Evolutionary conservation across 2,888 invertebrate genomes (phyloP), one percentile per base, ranked within the genome.

Genomic region (Drosophila macrospina): DNA sequence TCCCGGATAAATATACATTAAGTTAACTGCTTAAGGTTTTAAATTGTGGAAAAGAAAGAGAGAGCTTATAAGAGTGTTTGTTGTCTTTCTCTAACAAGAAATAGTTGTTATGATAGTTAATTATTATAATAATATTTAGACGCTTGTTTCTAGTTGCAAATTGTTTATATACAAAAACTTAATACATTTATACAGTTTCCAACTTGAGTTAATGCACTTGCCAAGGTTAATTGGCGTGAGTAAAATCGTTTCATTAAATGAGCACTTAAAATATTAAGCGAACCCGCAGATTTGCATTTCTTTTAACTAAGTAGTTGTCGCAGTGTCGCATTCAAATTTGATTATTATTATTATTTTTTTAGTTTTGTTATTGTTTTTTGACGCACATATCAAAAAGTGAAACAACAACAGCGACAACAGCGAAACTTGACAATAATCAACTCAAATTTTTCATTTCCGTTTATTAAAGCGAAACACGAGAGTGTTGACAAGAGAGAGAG

Each of bases 361-460:
- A n/a, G 36, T 64, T 41, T 10, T 61, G 6, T 30, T 20, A 44
- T 36, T 48, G 16, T 24, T 16, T 65, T 63, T 39, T 16, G 20
- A 50, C 28, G 65, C 56, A 50, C 44, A 48, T 32, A 57, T 51
- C 56, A 69, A 61, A 63, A 70, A 65, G 62, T 41, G 54, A 57
- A 63, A 69, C 44, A 63, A 61, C 44, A 74, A 64, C 52, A 55
- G 26, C 63, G 42, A 69, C 67, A 65, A 76, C 66, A 78, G 74
- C 73, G 78, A 71, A 86, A 78, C 86, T 88, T 79, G 76, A 84
- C 88, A 84, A 78, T 77, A 85, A 85, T 85, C 87, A 88, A 83
- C 88, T 88, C 74, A 88, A 85, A 88, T 85, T 88, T 85, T 88
- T 83, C 79, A 79, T 85, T 85, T 85, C 85, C 88, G 85, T 80